Evolutionary conservation across 2,113 vertebrate species (phyloP).

Genomic region (Galbula dea): DNA sequence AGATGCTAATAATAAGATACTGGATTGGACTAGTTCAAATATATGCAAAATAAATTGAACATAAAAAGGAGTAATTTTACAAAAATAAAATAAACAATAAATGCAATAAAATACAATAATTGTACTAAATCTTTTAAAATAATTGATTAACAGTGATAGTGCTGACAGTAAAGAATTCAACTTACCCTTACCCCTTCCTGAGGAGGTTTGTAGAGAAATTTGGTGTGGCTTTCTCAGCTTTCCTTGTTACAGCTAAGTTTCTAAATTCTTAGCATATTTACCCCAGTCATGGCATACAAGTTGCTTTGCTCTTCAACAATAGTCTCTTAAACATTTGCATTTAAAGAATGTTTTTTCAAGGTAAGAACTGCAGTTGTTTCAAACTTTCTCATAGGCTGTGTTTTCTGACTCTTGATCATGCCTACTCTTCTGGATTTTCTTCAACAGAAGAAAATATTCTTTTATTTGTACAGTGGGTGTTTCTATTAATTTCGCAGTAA

Average conservation of each 20-base stretch:
- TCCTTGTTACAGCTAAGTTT: neutral
- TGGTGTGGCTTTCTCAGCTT: neutral
- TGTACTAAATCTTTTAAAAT: neutral
- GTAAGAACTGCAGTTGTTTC: neutral
- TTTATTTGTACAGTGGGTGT: neutral
- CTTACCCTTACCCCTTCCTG: neutral
- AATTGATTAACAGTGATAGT: neutral
- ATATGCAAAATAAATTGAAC: neutral
- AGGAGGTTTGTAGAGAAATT: neutral
- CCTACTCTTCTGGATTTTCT: neutral
- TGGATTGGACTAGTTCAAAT: neutral
- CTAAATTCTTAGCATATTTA: neutral
- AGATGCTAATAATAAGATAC: neutral
- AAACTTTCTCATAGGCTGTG: neutral
- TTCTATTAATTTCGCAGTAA: neutral
- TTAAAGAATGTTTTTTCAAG: neutral
- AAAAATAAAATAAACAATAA: too few species aligned
- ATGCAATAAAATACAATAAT: neutral
- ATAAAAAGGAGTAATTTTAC: neutral
- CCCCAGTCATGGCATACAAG: accelerated
- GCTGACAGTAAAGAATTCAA: neutral
- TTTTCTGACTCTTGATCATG: neutral
- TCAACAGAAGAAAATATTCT: neutral
- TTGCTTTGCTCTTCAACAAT: neutral
- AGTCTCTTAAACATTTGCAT: neutral